Conservation (phyloP, 2,888 invertebrate species). For the Peribatodes rhomboidaria region DNA sequence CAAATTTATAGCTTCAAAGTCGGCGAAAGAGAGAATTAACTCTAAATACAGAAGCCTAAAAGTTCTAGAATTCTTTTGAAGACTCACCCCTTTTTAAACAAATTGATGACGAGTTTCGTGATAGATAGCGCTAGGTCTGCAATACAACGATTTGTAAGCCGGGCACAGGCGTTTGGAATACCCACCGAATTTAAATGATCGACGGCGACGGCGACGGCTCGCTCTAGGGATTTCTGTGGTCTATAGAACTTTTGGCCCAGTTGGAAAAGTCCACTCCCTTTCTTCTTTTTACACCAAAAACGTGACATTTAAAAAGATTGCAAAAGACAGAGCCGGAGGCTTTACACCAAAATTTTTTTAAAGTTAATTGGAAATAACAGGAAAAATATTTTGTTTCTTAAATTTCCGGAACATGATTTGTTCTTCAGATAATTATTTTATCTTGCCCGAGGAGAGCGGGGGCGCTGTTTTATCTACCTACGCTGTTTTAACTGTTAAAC, state of each 20-base stretch:
- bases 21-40: not conserved
- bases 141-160: slow-evolving; percentile 36
- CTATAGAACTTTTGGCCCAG: slow-evolving; percentile 35
- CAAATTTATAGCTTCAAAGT: not conserved
- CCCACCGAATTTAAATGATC: slow-evolving; percentile 41
- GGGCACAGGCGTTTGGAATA: slow-evolving; percentile 14
- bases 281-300: slow-evolving; percentile 13
- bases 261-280: slow-evolving; percentile 19
- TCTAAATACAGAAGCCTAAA: not conserved
- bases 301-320: slow-evolving; percentile 18
- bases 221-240: slow-evolving; percentile 37
- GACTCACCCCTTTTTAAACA: slow-evolving; percentile 13
- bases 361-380: slow-evolving; percentile 1
- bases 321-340: not conserved
- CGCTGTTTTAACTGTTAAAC: not conserved
- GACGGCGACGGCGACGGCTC: too few relatives aligned
- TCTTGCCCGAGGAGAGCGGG: slow-evolving; percentile 5
- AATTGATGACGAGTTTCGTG: slow-evolving; percentile 20
- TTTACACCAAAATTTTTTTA: slow-evolving; percentile 11
- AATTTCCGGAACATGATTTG: not conserved
- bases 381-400: slow-evolving; percentile 1
- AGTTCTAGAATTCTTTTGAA: slow-evolving; percentile 16
- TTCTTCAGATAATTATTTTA: slow-evolving; percentile 2
- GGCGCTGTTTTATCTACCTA: not conserved
- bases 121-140: slow-evolving; percentile 22